These are phyloP conservation scores for Xiphydria camelus DNA, from an alignment of 2,888 invertebrate species.

Conservation along the genomic window DNA sequence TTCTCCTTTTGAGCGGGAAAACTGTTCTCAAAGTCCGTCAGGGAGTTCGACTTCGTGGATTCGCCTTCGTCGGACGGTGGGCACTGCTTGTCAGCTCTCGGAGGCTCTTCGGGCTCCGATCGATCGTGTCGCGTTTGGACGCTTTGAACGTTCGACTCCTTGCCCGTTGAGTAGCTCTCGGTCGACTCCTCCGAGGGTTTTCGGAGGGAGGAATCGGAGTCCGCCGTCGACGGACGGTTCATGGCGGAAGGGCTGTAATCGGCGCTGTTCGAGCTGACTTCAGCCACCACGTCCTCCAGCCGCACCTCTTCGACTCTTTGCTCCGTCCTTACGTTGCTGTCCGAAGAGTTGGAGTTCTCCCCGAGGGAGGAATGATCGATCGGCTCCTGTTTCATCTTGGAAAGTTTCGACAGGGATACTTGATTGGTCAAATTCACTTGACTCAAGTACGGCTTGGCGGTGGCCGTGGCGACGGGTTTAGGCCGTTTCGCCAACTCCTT, in stretches of 20 bases:
- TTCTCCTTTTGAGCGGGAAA: slow-evolving; percentile 36
- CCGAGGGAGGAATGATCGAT: slow-evolving; percentile 47
- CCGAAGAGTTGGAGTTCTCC: slow-evolving; percentile 55
- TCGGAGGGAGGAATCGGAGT: slow-evolving; percentile 40
- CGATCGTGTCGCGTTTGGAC: slow-evolving; percentile 11
- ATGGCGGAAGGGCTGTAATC: slow-evolving; percentile 47
- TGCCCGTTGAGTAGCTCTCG: background rate
- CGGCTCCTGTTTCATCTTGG: slow-evolving; percentile 47
- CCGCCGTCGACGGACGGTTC: slow-evolving; percentile 40
- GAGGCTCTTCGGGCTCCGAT: slow-evolving; percentile 24
- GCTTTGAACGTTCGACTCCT: background rate
- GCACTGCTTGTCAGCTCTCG: slow-evolving; percentile 30
- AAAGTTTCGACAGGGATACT: slow-evolving; percentile 48
- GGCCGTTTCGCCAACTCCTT: slow-evolving; percentile 46
- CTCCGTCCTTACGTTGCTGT: slow-evolving; percentile 48
- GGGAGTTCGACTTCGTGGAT: slow-evolving; percentile 25
- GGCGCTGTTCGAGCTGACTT: slow-evolving; percentile 44
- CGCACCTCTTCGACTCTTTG: slow-evolving; percentile 54
- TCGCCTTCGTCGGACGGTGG: slow-evolving; percentile 25
- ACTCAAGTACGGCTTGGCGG: slow-evolving; percentile 50
- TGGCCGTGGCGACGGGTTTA: slow-evolving; percentile 48
- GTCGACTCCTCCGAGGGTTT: slow-evolving; percentile 38
- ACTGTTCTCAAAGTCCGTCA: slow-evolving; percentile 34
- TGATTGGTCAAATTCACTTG: slow-evolving; percentile 49
- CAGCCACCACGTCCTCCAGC: slow-evolving; percentile 52